Percentiles rank a stretch among this genome's conserved stretches.
Evolutionary conservation across 2,888 invertebrate species (phyloP).

Genomic region (Priocnemis perturbator): DNA sequence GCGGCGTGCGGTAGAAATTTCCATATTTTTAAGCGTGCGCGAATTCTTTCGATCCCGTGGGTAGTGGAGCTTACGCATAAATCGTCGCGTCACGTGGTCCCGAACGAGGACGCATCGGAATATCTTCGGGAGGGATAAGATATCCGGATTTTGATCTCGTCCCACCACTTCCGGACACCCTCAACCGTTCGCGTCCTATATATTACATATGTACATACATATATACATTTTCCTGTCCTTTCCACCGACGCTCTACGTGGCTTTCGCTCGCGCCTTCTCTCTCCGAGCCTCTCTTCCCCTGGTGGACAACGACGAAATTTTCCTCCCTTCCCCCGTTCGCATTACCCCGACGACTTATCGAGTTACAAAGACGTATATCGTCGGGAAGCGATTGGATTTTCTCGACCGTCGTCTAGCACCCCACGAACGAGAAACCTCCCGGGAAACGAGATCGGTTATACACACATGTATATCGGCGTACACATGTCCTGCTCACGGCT

Average conservation of each 20-base stretch:
- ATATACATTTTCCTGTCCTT: background rate
- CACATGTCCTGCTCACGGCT: background rate
- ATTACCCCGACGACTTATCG: constrained; percentile 59
- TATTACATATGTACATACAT: background rate
- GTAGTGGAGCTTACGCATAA: constrained; percentile 8
- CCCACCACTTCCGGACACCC: constrained; percentile 1
- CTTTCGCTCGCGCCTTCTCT: background rate
- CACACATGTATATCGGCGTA: constrained; percentile 14
- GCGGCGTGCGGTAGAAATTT: too few species aligned
- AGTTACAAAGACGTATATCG: constrained; percentile 65
- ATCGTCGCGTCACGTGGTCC: constrained; percentile 26
- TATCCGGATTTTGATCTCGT: constrained; percentile 35
- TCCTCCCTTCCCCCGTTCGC: constrained; percentile 35
- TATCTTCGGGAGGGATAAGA: constrained; percentile 23
- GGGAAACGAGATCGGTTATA: constrained; percentile 44
- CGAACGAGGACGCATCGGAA: constrained; percentile 22
- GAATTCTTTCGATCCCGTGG: too few species aligned
- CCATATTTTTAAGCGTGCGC: too few species aligned
- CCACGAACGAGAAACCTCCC: constrained; percentile 44
- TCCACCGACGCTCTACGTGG: background rate
- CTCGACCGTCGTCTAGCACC: constrained; percentile 55
- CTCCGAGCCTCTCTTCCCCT: background rate
- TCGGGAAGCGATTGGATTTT: constrained; percentile 65
- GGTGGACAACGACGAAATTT: constrained; percentile 47
- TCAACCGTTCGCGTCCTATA: constrained; percentile 2